A percentile compares a stretch with the other conserved stretches of the same genome.
phyloP scores from a whole-genome alignment of 2,888 invertebrate species.

The Protonemura montana region DNA sequence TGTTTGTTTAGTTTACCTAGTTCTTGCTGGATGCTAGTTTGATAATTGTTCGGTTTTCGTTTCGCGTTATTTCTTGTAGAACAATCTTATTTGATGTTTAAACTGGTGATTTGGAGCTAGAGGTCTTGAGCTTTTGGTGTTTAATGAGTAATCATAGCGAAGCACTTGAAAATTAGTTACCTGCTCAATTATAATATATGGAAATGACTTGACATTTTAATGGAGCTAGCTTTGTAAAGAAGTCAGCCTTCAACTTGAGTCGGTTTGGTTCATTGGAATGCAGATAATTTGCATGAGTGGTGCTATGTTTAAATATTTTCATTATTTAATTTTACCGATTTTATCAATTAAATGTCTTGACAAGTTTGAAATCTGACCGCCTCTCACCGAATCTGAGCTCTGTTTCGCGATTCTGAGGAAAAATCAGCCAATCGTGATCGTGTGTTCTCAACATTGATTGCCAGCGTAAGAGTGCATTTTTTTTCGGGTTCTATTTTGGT shows the following conservation, averaged over 20 bases:
- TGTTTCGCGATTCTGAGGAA: no score
- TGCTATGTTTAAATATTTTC: background rate
- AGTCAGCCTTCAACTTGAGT: constrained; percentile 12
- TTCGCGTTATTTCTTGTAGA: background rate
- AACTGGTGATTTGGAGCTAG: background rate
- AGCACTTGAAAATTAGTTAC: background rate
- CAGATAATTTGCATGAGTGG: background rate
- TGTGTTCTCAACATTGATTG: no score
- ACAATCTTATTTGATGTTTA: background rate
- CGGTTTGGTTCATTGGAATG: background rate
- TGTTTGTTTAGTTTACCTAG: background rate
- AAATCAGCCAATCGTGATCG: no score
- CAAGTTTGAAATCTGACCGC: no score
- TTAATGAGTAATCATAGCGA: background rate
- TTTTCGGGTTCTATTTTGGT: no score
- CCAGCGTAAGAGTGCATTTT: no score
- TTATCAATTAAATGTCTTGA: no score
- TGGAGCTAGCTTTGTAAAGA: background rate
- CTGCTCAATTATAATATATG: background rate
- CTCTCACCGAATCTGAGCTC: no score
- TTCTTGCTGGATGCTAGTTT: background rate
- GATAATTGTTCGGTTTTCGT: background rate
- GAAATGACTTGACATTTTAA: constrained; percentile 5
- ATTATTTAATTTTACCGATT: background rate
- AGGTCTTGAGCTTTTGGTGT: background rate